These are phyloP conservation scores for Dynastes tityus DNA, from an alignment of 2,888 invertebrate species.

Conservation along the genomic window DNA sequence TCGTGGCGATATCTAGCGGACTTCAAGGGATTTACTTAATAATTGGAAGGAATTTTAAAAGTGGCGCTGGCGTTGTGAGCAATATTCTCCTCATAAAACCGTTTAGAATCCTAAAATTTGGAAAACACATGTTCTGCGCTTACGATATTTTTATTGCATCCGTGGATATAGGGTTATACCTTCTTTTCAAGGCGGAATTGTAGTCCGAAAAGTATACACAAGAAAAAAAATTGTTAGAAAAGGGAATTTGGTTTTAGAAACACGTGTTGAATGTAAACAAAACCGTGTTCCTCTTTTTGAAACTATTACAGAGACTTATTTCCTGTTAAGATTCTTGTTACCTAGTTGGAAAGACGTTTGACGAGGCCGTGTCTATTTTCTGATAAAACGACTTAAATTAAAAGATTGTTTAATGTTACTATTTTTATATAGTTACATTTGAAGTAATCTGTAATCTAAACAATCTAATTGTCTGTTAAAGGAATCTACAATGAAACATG, in stretches of 20 bases:
- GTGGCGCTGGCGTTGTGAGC: background rate
- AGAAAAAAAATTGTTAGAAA: background rate
- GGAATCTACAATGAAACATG: too few relatives aligned
- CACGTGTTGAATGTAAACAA: slow-evolving; percentile 15
- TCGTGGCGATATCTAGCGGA: slow-evolving; percentile 23
- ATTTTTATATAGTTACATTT: too few relatives aligned
- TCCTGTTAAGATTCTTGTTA: slow-evolving; percentile 2
- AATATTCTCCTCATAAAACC: background rate
- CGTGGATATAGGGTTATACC: slow-evolving; percentile 1
- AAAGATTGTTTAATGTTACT: too few relatives aligned
- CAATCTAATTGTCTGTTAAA: too few relatives aligned
- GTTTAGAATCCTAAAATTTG: slow-evolving; percentile 28
- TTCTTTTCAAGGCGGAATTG: background rate
- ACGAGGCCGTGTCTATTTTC: too few relatives aligned
- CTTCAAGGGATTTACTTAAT: background rate
- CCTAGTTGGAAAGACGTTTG: too few relatives aligned
- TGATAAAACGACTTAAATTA: too few relatives aligned
- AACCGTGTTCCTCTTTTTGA: slow-evolving; percentile 13
- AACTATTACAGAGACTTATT: slow-evolving; percentile 17
- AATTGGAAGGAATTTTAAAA: slow-evolving; percentile 7
- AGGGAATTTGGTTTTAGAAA: slow-evolving; percentile 13
- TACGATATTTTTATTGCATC: slow-evolving; percentile 22
- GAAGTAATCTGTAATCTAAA: too few relatives aligned
- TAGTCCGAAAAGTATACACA: too few relatives aligned
- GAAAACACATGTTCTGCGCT: slow-evolving; percentile 28